Evolutionary conservation across 2,797 vertebrate genomes (phyloP).

Genomic region (Anabacerthia variegaticeps): DNA sequence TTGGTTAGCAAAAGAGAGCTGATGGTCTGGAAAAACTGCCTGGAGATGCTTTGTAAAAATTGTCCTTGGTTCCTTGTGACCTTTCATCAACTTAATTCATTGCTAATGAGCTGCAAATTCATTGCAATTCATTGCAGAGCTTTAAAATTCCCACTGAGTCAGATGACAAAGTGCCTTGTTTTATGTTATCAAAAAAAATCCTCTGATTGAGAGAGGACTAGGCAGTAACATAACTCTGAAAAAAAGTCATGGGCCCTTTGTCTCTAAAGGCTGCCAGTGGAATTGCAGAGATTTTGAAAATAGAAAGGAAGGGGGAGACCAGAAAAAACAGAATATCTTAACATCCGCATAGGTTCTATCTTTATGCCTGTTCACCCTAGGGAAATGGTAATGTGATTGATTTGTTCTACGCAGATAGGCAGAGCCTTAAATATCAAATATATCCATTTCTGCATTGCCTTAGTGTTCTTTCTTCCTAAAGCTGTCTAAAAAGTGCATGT

Average conservation of each 20-base stretch:
- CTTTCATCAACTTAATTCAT: slow-evolving; percentile 38
- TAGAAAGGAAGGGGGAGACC: neutral
- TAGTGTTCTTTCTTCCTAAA: neutral
- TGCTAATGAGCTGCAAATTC: slow-evolving; percentile 34
- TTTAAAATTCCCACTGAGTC: slow-evolving; percentile 16
- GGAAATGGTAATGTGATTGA: neutral
- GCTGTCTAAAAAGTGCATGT: neutral
- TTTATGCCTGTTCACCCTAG: neutral
- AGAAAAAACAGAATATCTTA: neutral
- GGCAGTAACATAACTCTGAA: neutral
- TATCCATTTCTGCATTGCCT: neutral
- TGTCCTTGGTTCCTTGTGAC: slow-evolving; percentile 42
- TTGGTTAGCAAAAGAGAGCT: neutral
- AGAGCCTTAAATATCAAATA: neutral
- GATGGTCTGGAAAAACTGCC: slow-evolving; percentile 17
- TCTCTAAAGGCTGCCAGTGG: neutral
- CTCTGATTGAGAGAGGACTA: neutral
- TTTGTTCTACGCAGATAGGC: neutral
- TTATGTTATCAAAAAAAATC: neutral
- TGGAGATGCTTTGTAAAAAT: slow-evolving; percentile 20
- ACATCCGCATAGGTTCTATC: neutral
- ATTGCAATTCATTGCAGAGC: slow-evolving; percentile 15
- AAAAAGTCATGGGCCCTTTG: neutral
- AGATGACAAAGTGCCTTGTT: slow-evolving; percentile 4
- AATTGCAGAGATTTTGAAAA: neutral